Evolutionary conservation across 1,140 invertebrate genomes (phyloP).

Genomic region (Chrysopa pallens): DNA sequence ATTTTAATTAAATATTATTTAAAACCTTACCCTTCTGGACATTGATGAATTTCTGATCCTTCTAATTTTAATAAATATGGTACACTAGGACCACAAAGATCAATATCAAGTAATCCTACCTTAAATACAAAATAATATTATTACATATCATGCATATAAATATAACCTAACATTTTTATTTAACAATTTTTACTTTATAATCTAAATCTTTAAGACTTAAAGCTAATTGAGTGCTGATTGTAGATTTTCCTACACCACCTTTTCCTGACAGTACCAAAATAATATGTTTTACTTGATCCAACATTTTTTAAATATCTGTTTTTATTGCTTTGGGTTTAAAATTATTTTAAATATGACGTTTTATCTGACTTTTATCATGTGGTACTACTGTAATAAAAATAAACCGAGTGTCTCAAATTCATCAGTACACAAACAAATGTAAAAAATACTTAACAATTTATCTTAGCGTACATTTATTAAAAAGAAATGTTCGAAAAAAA

Average conservation of each 20-base stretch:
- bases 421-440: neutral
- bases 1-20: neutral
- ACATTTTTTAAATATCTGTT: constrained; percentile 11
- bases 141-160: constrained; percentile 1
- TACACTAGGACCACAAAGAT: constrained; percentile 81
- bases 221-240: constrained; percentile 75
- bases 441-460: too few relatives aligned
- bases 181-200: constrained; percentile 49
- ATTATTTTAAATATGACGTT: too few relatives aligned
- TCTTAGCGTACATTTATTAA: too few relatives aligned
- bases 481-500: too few relatives aligned
- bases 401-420: neutral
- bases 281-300: constrained; percentile 73
- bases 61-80: constrained; percentile 48
- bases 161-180: neutral
- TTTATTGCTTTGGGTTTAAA: neutral
- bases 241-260: constrained; percentile 94
- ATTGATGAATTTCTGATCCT: constrained; percentile 77
- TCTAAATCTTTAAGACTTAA: constrained; percentile 61
- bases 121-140: constrained; percentile 22
- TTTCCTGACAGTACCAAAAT: constrained; percentile 89
- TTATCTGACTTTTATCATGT: too few relatives aligned
- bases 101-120: constrained; percentile 78
- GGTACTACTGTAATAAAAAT: neutral
- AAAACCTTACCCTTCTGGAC: constrained; percentile 15